A percentile compares a stretch with the other conserved stretches of the same genome.
phyloP scores from a whole-genome alignment of 2,797 vertebrate species.

The Dromococcyx pavoninus region DNA sequence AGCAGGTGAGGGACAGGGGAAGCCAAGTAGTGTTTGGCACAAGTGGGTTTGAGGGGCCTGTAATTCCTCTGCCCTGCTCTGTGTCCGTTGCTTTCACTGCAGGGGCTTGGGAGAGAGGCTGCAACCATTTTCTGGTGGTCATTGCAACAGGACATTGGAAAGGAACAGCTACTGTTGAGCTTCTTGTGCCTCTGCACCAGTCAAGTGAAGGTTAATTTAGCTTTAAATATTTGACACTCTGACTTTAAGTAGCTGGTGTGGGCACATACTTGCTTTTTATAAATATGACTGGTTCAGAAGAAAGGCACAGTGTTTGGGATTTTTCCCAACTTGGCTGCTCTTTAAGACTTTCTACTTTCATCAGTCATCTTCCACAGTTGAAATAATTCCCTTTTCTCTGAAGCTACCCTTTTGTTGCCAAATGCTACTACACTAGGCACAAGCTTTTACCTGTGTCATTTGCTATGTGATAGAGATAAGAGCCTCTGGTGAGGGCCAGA shows the following conservation, averaged over 20 bases:
- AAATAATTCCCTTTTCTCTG: neutral
- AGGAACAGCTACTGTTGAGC: neutral
- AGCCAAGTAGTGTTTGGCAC: rapidly evolving
- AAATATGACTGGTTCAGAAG: neutral
- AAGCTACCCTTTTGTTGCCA: neutral
- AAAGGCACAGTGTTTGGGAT: neutral
- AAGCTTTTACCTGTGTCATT: neutral
- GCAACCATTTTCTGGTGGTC: neutral
- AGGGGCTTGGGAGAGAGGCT: neutral
- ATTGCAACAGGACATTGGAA: neutral
- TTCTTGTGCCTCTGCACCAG: neutral
- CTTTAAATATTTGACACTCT: neutral
- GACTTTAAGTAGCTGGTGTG: neutral
- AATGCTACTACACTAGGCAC: rapidly evolving
- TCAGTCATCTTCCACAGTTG: neutral
- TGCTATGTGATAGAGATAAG: neutral
- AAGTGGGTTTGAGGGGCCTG: neutral
- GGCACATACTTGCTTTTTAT: neutral
- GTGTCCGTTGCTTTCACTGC: rapidly evolving
- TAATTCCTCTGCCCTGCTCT: neutral
- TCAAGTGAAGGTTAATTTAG: neutral
- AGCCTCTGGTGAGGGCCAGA: neutral
- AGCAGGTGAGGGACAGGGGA: neutral
- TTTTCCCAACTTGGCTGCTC: neutral
- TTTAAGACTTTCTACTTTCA: neutral